These are phyloP conservation scores for Malurus alboscapulatus DNA, from an alignment of 2,113 vertebrate genomes.

Conservation along the genomic window DNA sequence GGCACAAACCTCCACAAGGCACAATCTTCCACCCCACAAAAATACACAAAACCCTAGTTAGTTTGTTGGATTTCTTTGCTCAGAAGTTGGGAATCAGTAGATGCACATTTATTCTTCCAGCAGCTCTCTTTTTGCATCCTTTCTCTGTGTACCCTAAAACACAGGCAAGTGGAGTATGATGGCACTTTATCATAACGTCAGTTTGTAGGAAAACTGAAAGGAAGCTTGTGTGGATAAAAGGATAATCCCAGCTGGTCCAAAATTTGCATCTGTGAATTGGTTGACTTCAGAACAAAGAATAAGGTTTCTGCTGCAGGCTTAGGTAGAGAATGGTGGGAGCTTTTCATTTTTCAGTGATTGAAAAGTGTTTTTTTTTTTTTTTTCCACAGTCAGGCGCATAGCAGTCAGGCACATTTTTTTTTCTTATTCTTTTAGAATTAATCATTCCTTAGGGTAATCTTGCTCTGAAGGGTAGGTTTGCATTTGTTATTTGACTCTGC, in stretches of 20 bases:
- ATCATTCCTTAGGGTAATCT: background rate
- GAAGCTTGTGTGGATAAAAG: background rate
- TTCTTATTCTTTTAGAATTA: background rate
- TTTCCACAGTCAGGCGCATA: background rate
- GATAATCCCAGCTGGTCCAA: background rate
- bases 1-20: too few species aligned
- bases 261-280: background rate
- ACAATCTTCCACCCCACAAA: background rate
- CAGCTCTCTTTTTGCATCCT: background rate
- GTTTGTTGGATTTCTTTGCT: background rate
- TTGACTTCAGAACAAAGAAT: background rate
- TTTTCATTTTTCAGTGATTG: background rate
- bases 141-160: background rate
- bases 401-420: background rate
- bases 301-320: background rate
- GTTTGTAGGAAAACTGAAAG: background rate
- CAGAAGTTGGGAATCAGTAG: background rate
- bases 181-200: background rate
- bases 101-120: background rate
- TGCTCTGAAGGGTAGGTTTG: background rate
- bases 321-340: background rate
- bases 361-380: background rate
- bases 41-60: background rate
- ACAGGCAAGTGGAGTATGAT: background rate
- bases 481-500: background rate